A percentile compares a stretch with the other conserved stretches of the same genome.
Conservation (phyloP, 1,140 invertebrate genomes). For the Eufriesea mexicana region DNA sequence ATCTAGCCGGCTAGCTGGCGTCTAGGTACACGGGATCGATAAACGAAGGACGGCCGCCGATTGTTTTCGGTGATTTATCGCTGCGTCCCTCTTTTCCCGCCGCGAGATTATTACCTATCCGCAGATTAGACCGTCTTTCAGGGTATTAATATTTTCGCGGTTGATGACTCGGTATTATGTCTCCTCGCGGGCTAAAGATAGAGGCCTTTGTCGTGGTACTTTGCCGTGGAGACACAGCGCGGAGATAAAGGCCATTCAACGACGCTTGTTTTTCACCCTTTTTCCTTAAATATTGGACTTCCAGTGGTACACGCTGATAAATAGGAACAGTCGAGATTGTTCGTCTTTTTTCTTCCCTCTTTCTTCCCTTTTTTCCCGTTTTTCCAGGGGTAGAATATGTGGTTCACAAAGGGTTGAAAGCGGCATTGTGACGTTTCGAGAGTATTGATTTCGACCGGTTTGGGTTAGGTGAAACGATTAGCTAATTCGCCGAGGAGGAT, state of each 20-base stretch:
- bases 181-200: conserved; percentile 7
- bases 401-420: conserved; percentile 24
- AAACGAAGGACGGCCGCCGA: too few species aligned
- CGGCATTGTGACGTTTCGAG: conserved; percentile 9
- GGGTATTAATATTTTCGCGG: conserved; percentile 25
- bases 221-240: conserved; percentile 26
- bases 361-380: background rate
- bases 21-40: background rate
- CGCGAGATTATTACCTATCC: conserved; percentile 30
- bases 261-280: conserved; percentile 23
- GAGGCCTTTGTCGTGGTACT: conserved; percentile 25
- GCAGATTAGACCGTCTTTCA: conserved; percentile 4
- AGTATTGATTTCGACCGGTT: conserved; percentile 7
- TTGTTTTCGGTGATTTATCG: background rate
- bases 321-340: conserved; percentile 27
- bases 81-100: background rate
- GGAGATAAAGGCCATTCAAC: conserved; percentile 33
- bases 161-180: conserved; percentile 26
- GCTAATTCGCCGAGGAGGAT: background rate
- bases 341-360: background rate
- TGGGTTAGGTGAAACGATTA: background rate
- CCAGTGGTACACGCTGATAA: conserved; percentile 30
- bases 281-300: conserved; percentile 37
- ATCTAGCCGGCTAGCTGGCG: too few species aligned
- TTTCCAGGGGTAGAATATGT: background rate